These are phyloP conservation scores for Holothuria scabra DNA, from an alignment of 53 echinoderm and acorn worm species.

Conservation along the genomic window DNA sequence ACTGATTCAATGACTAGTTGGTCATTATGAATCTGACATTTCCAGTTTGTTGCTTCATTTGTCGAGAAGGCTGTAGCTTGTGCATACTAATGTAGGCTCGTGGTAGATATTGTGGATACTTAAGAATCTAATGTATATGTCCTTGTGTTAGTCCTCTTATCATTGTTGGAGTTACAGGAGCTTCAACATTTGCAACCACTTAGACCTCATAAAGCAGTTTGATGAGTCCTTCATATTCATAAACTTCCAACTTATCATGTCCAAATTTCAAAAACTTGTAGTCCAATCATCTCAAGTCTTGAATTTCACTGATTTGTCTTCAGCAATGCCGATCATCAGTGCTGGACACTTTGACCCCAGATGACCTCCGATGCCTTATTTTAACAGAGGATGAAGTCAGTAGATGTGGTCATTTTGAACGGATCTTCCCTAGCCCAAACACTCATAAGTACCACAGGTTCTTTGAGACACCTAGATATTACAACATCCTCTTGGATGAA, in stretches of 20 bases:
- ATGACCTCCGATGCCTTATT: constrained; percentile 87
- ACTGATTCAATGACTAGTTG: no score
- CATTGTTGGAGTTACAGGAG: no score
- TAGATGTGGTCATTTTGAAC: constrained; percentile 78
- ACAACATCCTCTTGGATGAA: constrained; percentile 92
- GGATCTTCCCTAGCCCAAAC: constrained; percentile 71
- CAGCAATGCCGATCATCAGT: constrained; percentile 97
- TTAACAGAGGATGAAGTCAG: constrained; percentile 90
- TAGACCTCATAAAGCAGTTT: no score
- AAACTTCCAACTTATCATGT: not conserved
- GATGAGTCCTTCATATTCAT: no score
- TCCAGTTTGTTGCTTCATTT: no score
- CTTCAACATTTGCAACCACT: no score
- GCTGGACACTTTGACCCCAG: constrained; percentile 90
- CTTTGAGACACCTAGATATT: constrained; percentile 88
- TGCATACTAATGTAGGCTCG: no score
- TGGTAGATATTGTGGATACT: no score
- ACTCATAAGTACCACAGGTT: constrained; percentile 78
- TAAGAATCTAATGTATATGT: no score
- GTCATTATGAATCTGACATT: no score
- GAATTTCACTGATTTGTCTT: not conserved
- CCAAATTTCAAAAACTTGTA: not conserved
- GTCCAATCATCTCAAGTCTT: not conserved
- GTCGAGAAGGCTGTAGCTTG: no score
- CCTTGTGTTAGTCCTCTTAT: no score